Base-by-base conservation (phyloP, 1,140 invertebrate species). In the Onthophagus taurus region DNA sequence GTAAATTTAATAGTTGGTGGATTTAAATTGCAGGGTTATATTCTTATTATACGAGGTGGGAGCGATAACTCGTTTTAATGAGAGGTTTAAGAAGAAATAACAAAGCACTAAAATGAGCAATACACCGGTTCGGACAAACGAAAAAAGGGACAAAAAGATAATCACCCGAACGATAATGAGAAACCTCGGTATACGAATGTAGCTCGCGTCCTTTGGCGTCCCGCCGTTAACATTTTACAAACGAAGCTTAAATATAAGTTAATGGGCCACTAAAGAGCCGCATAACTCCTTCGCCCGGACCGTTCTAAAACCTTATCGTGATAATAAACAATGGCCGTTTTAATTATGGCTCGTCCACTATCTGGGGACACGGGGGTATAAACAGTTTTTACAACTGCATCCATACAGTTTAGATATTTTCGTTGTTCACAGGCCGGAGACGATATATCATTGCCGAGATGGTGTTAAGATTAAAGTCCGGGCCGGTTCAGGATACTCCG, bases 311-410 rank as follows among this genome's bases (percentile, higher is more conserved):
- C 45, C 50, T 54, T 52, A 54, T 54, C 50, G 48, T 45, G 48
- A 49, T 50, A 50, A 52, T 54, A 54, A 54, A 54, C 34, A 47
- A 37, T 21, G 35, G 24, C 35, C 42, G 48, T 54, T 54, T 54
- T 54, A 52, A 54, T 54, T 52, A 51, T 51, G 46, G 41, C 44
- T 20, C n/a, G 35, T 37, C 13, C 31, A 18, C 45, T 47, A 48
- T 54, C 46, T 45, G 13, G 8, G 14, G 35, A 19, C 24, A 48
- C 48, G 14, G 46, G 36, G 45, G 39, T 51, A 48, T 42, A 48
- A 37, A 37, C 43, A 51, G 31, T 48, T 44, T 51, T 48, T 51
- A 37, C 35, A 45, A 51, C 34, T 42, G 42, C 45, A 47, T 33
- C 45, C 36, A 44, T 38, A 37, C 42, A 45, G 42, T 48, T 50